These are phyloP conservation scores for Caretta caretta DNA, from an alignment of 2,113 vertebrate species.

Conservation along the genomic window DNA sequence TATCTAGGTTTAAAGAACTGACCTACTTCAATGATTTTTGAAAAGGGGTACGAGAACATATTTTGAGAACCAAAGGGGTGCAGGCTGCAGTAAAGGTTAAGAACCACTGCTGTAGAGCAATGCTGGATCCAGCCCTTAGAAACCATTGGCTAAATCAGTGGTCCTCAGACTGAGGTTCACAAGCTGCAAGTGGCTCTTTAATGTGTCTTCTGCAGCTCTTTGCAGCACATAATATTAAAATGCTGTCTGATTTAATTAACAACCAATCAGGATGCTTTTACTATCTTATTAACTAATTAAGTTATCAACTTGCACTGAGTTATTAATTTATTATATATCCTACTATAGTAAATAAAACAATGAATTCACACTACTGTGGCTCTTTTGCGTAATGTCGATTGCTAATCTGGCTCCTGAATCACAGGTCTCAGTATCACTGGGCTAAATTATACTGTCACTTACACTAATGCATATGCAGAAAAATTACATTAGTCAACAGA, in stretches of 20 bases:
- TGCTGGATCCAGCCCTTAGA: neutral
- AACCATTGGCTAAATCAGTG: neutral
- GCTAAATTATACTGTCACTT: constrained; percentile 4
- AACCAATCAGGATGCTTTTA: neutral
- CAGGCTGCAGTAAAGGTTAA: no score
- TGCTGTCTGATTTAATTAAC: neutral
- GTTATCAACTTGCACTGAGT: no score
- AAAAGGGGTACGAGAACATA: no score
- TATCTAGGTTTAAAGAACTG: no score
- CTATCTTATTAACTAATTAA: neutral
- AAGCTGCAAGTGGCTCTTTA: neutral
- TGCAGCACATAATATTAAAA: neutral
- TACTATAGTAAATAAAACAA: neutral
- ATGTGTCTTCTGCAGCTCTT: neutral
- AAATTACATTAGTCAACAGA: neutral
- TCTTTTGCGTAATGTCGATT: neutral
- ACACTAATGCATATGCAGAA: neutral
- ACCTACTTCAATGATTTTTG: no score
- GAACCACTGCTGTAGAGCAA: neutral
- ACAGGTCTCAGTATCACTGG: neutral
- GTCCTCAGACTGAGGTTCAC: neutral
- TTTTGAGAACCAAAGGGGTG: no score
- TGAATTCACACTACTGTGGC: neutral
- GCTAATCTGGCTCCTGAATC: neutral
- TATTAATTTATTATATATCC: neutral